Conservation (phyloP, 2,797 vertebrate genomes). For the Danio jaintianensis region DNA sequence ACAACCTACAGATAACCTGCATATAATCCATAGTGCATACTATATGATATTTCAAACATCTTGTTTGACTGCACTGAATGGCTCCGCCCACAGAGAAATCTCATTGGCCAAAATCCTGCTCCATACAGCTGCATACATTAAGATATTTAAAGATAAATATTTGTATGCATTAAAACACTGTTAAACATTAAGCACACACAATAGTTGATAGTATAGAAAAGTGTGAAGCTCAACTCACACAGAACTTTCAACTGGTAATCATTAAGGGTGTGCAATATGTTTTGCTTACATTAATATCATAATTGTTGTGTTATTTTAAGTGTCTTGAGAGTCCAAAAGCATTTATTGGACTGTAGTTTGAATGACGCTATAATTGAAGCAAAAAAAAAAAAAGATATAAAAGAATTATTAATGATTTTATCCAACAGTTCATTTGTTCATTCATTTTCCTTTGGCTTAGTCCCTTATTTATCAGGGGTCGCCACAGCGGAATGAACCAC, state of each 20-base stretch:
- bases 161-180: not conserved
- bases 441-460: too few relatives aligned
- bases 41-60: not conserved
- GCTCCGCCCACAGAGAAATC: not conserved
- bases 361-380: too few relatives aligned
- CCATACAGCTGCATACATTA: not conserved
- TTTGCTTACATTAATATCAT: too few relatives aligned
- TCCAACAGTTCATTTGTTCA: too few relatives aligned
- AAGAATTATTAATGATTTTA: too few relatives aligned
- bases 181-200: not conserved
- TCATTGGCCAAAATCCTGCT: not conserved
- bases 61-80: not conserved
- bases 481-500: too few relatives aligned
- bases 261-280: too few relatives aligned
- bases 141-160: not conserved
- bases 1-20: slow-evolving; percentile 23
- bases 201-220: not conserved
- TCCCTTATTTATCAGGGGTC: too few relatives aligned
- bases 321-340: too few relatives aligned
- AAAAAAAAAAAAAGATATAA: too few relatives aligned
- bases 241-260: not conserved
- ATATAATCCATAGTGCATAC: not conserved
- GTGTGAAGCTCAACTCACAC: not conserved
- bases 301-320: too few relatives aligned
- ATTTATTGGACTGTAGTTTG: too few relatives aligned